Conservation (phyloP, 2,888 invertebrate genomes). For the Brachyopa scutellaris region DNA sequence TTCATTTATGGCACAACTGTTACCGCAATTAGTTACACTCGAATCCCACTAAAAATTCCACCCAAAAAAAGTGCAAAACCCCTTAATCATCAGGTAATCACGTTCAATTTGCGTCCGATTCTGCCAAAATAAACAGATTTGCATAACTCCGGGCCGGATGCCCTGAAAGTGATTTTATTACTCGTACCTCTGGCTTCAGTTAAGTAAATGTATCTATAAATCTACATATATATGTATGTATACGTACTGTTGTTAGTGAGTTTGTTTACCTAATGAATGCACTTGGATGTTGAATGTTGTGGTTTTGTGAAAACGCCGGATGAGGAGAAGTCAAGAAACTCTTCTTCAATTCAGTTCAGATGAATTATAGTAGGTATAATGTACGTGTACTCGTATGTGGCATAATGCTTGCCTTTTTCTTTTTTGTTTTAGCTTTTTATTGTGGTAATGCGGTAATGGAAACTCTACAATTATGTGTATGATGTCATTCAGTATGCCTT, state of each 20-base stretch:
- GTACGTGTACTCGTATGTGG: neutral
- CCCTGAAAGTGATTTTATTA: neutral
- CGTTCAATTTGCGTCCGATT: conserved; percentile 4
- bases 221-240: no score
- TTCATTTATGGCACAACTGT: no score
- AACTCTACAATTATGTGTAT: conserved; percentile 32
- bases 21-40: no score
- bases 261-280: conserved; percentile 23
- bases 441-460: conserved; percentile 1
- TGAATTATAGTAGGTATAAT: neutral
- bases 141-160: conserved; percentile 7
- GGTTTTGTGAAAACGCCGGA: conserved; percentile 32
- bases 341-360: conserved; percentile 15
- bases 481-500: conserved; percentile 23
- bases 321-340: conserved; percentile 35
- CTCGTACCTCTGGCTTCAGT: neutral
- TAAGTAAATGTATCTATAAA: no score
- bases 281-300: conserved; percentile 45
- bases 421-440: neutral
- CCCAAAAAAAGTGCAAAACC: neutral
- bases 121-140: conserved; percentile 4
- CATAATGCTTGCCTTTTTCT: neutral
- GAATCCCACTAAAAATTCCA: no score
- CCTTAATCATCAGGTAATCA: neutral
- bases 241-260: neutral